These are phyloP conservation scores for Micrasema minimum DNA, from an alignment of 1,140 invertebrate genomes.

Conservation along the genomic window DNA sequence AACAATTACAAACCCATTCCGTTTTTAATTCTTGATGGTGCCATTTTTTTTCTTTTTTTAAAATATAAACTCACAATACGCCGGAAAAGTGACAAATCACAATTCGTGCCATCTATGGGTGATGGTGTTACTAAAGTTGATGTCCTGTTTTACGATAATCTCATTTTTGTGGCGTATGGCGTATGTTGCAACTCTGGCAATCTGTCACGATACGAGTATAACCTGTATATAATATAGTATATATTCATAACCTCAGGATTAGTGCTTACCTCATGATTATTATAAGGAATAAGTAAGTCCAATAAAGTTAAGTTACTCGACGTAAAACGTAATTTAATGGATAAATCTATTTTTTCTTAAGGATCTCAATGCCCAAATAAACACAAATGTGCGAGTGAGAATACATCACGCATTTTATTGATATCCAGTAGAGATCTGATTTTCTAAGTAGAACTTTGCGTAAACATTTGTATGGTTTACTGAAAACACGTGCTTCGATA, in stretches of 20 bases:
- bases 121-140: not conserved
- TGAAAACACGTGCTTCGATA: no score
- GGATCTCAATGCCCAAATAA: slow-evolving; percentile 47
- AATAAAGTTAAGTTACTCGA: slow-evolving; percentile 12
- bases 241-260: slow-evolving; percentile 19
- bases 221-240: slow-evolving; percentile 5
- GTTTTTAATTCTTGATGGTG: no score
- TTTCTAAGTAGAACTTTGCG: not conserved
- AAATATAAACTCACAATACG: no score
- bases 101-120: not conserved
- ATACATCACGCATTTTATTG: slow-evolving; percentile 12
- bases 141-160: not conserved
- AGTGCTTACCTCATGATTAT: slow-evolving; percentile 41
- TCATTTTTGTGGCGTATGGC: no score
- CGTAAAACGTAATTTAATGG: slow-evolving; percentile 14
- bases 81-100: not conserved
- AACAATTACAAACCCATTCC: no score
- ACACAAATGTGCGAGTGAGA: slow-evolving; percentile 11
- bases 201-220: not conserved
- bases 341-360: slow-evolving; percentile 34
- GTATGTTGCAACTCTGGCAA: not conserved
- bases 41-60: no score
- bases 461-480: not conserved
- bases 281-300: slow-evolving; percentile 23
- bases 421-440: slow-evolving; percentile 21